Evolutionary conservation across 2,113 vertebrate genomes (phyloP).

Genomic region (Eulemur macaco): DNA sequence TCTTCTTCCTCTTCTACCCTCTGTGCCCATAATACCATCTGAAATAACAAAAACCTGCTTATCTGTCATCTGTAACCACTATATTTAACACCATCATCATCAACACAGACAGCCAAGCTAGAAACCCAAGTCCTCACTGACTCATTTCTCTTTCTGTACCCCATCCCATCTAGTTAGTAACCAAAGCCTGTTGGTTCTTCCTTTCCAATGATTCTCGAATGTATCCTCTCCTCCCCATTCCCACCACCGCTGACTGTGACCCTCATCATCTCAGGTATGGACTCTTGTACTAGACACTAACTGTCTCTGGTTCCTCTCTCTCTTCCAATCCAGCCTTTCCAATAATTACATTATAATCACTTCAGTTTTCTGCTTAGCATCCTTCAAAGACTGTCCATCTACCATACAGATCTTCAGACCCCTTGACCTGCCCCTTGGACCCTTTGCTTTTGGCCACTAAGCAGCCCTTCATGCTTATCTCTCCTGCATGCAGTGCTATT

Average conservation of each 20-base stretch:
- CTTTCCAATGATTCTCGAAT: background rate
- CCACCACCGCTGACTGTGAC: background rate
- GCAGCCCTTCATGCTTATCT: background rate
- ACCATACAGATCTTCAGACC: background rate
- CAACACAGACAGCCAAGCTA: background rate
- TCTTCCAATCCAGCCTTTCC: background rate
- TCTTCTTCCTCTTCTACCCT: background rate
- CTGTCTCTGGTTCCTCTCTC: background rate
- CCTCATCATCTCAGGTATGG: background rate
- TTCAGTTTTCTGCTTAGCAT: background rate
- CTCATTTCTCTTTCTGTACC: background rate
- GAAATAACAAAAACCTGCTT: background rate
- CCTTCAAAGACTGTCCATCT: background rate
- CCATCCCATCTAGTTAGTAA: background rate
- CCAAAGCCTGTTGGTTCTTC: too few species aligned
- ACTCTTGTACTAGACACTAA: background rate
- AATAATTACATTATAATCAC: background rate
- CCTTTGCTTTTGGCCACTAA: background rate
- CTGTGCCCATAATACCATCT: background rate
- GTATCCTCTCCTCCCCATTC: background rate
- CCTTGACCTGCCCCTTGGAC: background rate
- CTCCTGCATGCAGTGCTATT: background rate
- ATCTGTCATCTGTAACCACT: background rate
- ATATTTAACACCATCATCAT: background rate
- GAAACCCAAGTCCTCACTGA: background rate